Conservation (phyloP, 2,797 vertebrate genomes). For the Echiichthys vipera region DNA sequence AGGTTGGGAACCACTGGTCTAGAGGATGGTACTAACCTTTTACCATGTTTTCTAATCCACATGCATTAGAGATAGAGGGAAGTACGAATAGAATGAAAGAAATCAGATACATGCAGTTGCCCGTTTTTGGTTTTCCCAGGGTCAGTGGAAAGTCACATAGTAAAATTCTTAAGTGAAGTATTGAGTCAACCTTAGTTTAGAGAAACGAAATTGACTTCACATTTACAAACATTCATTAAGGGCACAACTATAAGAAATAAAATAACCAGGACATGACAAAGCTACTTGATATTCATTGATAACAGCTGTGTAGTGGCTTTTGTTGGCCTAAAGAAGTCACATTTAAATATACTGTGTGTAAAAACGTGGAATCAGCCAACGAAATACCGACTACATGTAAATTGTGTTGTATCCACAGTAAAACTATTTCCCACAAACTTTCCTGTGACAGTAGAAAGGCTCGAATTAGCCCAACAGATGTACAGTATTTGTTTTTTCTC, state of each 20-base stretch:
- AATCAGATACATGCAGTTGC: neutral
- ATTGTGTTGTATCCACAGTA: neutral
- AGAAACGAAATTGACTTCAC: neutral
- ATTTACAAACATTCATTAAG: neutral
- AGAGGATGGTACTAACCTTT: too few species aligned
- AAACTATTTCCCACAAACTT: constrained; percentile 33
- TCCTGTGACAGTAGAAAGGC: constrained; percentile 15
- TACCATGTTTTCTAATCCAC: too few species aligned
- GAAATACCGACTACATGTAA: neutral
- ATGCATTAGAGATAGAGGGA: too few species aligned
- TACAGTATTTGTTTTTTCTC: constrained; percentile 39
- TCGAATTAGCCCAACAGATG: constrained; percentile 36
- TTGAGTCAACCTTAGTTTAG: neutral
- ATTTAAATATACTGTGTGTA: constrained; percentile 1
- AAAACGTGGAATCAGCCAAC: neutral
- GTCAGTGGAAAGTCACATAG: neutral
- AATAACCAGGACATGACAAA: neutral
- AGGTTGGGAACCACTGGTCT: too few species aligned
- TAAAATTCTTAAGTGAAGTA: too few species aligned
- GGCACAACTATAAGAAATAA: neutral
- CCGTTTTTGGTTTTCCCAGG: neutral
- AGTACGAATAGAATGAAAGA: too few species aligned
- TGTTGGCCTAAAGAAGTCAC: neutral
- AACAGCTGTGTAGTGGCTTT: neutral
- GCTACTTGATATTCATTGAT: neutral